Percentiles rank a stretch among this genome's conserved stretches.
Evolutionary conservation across 2,797 vertebrate species (phyloP).

Genomic region (Arremon aurantiirostris): DNA sequence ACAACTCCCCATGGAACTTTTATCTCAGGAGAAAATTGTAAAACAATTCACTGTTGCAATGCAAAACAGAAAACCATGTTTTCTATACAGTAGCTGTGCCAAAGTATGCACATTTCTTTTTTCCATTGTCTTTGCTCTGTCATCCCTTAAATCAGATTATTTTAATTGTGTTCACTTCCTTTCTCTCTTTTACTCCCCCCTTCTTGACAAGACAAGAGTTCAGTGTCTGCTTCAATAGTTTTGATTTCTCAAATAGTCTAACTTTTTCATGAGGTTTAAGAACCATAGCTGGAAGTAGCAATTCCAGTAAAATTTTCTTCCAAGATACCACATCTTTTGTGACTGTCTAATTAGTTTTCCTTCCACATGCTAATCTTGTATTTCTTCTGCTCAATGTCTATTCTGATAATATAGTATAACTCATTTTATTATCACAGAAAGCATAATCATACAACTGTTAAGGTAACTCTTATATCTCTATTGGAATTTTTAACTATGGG

Average conservation of each 20-base stretch:
- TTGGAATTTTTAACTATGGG: not conserved
- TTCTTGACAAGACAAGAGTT: not conserved
- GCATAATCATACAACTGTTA: not conserved
- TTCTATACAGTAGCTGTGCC: not conserved
- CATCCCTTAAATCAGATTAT: not conserved
- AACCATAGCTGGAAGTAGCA: not conserved
- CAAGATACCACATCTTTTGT: not conserved
- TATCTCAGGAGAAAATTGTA: conserved; percentile 45
- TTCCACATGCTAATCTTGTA: not conserved
- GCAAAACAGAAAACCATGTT: not conserved
- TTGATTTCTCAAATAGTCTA: not conserved
- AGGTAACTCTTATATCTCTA: not conserved
- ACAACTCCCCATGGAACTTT: conserved; percentile 56
- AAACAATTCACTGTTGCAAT: conserved; percentile 9
- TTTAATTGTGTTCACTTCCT: not conserved
- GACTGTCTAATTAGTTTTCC: not conserved
- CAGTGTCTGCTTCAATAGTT: not conserved
- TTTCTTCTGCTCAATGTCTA: not conserved
- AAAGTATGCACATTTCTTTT: not conserved
- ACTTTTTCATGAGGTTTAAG: not conserved
- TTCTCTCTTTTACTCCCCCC: not conserved
- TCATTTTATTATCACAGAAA: not conserved
- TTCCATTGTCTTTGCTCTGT: not conserved
- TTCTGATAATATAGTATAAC: not conserved
- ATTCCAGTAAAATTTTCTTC: not conserved